Evolutionary conservation across 2,797 vertebrate species (phyloP).

Genomic region (Mionectes olivaceus): DNA sequence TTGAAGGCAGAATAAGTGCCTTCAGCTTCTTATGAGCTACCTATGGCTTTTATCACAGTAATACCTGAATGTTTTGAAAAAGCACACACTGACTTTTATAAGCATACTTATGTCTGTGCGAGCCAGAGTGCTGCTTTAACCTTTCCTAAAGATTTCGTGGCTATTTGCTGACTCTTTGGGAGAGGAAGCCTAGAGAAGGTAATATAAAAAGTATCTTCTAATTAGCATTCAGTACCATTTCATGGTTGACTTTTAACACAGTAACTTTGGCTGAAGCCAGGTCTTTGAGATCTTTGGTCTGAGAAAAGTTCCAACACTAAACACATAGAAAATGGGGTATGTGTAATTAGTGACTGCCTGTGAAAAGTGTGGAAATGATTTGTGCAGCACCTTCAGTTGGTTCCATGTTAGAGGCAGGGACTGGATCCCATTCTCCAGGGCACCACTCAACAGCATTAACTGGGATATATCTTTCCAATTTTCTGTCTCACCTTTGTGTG

Average conservation of each 20-base stretch:
- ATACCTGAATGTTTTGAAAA: neutral
- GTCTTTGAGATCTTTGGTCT: neutral
- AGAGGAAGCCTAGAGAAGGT: neutral
- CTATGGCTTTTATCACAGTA: neutral
- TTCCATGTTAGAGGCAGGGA: neutral
- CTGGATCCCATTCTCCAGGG: neutral
- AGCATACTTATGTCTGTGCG: neutral
- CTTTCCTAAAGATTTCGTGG: neutral
- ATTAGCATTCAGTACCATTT: neutral
- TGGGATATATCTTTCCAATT: neutral
- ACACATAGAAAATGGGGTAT: neutral
- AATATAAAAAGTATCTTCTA: neutral
- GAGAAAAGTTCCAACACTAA: neutral
- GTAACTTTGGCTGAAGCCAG: neutral
- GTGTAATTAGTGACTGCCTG: neutral
- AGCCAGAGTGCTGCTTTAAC: neutral
- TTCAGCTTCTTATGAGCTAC: neutral
- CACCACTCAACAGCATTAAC: neutral
- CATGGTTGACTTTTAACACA: neutral
- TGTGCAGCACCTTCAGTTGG: neutral
- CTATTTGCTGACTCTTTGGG: neutral
- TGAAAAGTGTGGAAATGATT: neutral
- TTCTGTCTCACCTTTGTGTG: neutral
- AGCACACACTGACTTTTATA: neutral
- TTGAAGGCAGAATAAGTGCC: neutral